Evolutionary conservation across 92 coral and sea anemone species (phyloP), one percentile per base, ranked within the genome.

Genomic region (Desmophyllum pertusum): DNA sequence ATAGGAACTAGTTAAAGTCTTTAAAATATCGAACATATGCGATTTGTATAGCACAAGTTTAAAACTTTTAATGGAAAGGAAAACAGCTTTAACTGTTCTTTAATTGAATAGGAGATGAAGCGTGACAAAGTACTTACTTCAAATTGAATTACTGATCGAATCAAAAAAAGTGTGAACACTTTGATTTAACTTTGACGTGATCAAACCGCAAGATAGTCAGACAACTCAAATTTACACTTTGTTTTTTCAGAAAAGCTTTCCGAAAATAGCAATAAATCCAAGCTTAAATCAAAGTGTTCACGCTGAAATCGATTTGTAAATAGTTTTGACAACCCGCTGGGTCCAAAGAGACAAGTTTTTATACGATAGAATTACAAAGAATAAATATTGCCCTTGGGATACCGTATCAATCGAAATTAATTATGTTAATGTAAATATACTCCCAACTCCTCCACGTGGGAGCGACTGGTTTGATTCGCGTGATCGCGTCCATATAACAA

Each of bases 231-330:
- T n/a, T n/a, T n/a, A n/a, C n/a, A n/a, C n/a, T n/a, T n/a, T n/a
- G n/a, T n/a, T n/a, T n/a, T n/a, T n/a, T n/a, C n/a, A n/a, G n/a
- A n/a, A n/a, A n/a, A n/a, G n/a, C n/a, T n/a, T n/a, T n/a, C n/a
- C n/a, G n/a, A n/a, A n/a, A n/a, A n/a, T n/a, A n/a, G n/a, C n/a
- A n/a, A n/a, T n/a, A n/a, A n/a, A n/a, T n/a, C n/a, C n/a, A n/a
- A n/a, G n/a, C n/a, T n/a, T n/a, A n/a, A n/a, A n/a, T n/a, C n/a
- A n/a, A n/a, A n/a, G n/a, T n/a, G n/a, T n/a, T n/a, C n/a, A 3
- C 36, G 66, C 29, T 14, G 31, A 11, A 14, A 41, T 79, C 62
- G 52, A 25, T 77, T 77, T 79, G 74, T 41, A 64, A 79, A 79
- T 37, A n/a, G 52, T 40, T 11, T 39, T 11, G 27, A 31, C 31